These are phyloP conservation scores for Lutraria lutraria DNA, from an alignment of 2,888 invertebrate genomes.

Conservation along the genomic window DNA sequence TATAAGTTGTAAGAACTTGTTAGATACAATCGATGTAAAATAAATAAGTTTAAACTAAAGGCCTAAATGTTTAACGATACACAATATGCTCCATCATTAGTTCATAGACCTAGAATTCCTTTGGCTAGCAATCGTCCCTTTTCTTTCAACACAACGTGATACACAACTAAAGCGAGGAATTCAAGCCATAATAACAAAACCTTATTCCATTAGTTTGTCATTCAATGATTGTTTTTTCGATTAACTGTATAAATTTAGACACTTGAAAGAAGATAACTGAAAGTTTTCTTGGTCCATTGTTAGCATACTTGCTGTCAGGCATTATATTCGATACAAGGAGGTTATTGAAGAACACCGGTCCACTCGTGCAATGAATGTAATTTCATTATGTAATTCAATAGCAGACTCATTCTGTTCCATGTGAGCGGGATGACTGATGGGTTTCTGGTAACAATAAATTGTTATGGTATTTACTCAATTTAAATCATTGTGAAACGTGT, in stretches of 20 bases:
- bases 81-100: too few species aligned
- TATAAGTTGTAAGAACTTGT: too few species aligned
- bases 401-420: neutral
- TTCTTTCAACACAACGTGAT: neutral
- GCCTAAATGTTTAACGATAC: too few species aligned
- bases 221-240: neutral
- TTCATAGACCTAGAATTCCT: neutral
- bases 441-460: neutral
- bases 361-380: neutral
- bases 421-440: neutral
- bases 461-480: neutral
- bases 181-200: neutral
- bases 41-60: too few species aligned
- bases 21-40: too few species aligned
- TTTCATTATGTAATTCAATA: slow-evolving; percentile 13
- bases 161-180: neutral
- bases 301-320: neutral
- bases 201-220: neutral
- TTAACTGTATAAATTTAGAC: neutral
- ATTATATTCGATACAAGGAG: neutral
- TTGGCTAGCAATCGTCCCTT: neutral
- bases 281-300: neutral
- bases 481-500: neutral
- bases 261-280: neutral
- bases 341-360: neutral